phyloP scores from a whole-genome alignment of 2,113 vertebrate genomes.

The Isichthys henryi region DNA sequence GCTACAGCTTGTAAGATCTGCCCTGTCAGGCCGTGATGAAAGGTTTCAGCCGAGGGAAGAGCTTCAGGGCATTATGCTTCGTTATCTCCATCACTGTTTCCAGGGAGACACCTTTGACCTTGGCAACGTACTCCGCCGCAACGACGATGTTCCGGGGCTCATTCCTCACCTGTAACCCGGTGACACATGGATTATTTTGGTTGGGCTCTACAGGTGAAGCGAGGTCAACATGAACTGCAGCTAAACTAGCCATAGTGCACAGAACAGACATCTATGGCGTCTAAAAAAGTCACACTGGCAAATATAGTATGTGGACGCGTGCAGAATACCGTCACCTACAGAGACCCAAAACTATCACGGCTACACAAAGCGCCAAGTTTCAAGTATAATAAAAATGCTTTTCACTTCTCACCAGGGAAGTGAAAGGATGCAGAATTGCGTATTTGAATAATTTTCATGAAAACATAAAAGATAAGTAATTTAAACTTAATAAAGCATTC shows the following conservation, averaged over 20 bases:
- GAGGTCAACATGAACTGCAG: not conserved
- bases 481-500: not conserved
- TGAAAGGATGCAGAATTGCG: not conserved
- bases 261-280: not conserved
- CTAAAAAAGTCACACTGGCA: not conserved
- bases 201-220: not conserved
- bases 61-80: slow-evolving; percentile 73
- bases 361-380: not conserved
- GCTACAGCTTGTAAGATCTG: not conserved
- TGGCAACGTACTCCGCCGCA: slow-evolving; percentile 81
- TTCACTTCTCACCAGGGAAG: not conserved
- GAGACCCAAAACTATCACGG: not conserved
- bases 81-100: slow-evolving; percentile 76
- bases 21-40: slow-evolving; percentile 36
- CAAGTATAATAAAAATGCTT: not conserved
- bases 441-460: not conserved
- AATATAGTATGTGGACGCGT: not conserved
- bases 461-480: not conserved
- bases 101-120: slow-evolving; percentile 78
- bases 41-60: slow-evolving; percentile 77
- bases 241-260: not conserved
- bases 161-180: slow-evolving; percentile 76
- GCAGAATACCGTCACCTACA: not conserved
- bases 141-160: slow-evolving; percentile 80
- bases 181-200: not conserved